Base-by-base conservation (phyloP, 2,797 vertebrate genomes). In the Leptatherina wallacei region DNA sequence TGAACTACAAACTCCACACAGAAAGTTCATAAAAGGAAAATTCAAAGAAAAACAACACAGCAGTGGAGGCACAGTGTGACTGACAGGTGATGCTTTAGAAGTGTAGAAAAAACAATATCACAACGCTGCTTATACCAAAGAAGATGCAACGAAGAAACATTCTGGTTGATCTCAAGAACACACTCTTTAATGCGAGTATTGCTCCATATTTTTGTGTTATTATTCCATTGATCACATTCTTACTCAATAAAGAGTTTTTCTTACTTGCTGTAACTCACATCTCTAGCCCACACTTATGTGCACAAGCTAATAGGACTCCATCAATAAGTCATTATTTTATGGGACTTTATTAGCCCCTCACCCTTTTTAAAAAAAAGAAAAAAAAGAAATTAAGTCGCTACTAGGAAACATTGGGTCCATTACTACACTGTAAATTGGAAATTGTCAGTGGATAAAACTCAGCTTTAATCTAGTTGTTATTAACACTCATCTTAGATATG, bases 11-110 rank as follows among this genome's bases (percentile, higher is more conserved):
- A 77, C 69, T 75, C 61, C 71, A 59, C 74, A 77, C 27, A 32
- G 33, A 79, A 78, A 82, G 57, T 83, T 77, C 65, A 69, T 83
- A 70, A 82, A 82, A 78, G 57, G 35, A 38, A 64, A 78, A 80
- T 71, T 9, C 38, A 42, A 58, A 44, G 42, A 59, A 68, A 62
- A 16, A 57, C 65, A 27, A 18, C 13, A 33, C 29, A 44, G 54
- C 33, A 4, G 56, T 61, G 52, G 51, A 78, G 77, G 63, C 22
- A 54, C 35, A 3, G 27, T 68, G 52, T 83, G 83, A 85, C 60
- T 81, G 80, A 77, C 63, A 75, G 77, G 71, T 78, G 65, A 72
- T 80, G 60, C 59, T 42, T 71, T 54, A 54, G 68, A 81, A 73
- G 61, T 54, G 62, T 35, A n/a, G 12, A 32, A 36, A 65, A 77